Evolutionary conservation across 1,140 invertebrate species (phyloP), one percentile per base, ranked within the genome.

Genomic region (Drosophila kepulauana): DNA sequence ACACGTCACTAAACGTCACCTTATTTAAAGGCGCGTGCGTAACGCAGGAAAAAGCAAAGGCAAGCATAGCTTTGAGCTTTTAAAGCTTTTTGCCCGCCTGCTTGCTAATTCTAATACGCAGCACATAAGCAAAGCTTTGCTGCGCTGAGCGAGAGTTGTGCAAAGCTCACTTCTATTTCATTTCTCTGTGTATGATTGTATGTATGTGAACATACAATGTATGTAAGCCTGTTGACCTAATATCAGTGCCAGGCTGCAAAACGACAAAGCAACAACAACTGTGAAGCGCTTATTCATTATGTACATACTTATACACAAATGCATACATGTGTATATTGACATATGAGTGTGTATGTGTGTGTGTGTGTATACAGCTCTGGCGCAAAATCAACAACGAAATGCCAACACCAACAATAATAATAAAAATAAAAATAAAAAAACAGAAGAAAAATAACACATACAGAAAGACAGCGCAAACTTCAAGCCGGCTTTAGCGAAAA

Each of bases 401-500:
- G 38, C 46, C 38, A 62, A 38, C 48, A 46, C 43, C 33, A 68
- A 67, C 25, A 63, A 46, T 58, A 54, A 45, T 56, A 65, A 65
- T 43, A 65, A 65, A 65, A 52, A 57, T 72, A 20, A 33, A 30
- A 65, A 56, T 28, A 75, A 62, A 43, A 71, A 84, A 67, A 20
- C 16, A 70, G 49, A 45, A 61, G 33, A 64, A 69, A 67, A 79
- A 78, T 35, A 78, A 72, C 43, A 64, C 62, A 56, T 45, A 54
- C 58, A 59, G 35, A 38, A 38, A 38, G 35, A 45, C 66, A 68
- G 30, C 56, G 75, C 56, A 78, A 85, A 75, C 81, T 81, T 67
- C 28, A 68, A 81, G 81, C 81, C 78, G 81, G 79, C 77, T 82
- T 72, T 63, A 71, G 66, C 69, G 48, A 58, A 69, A 74, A 73